Evolutionary conservation across 2,888 invertebrate genomes (phyloP), one percentile per base, ranked within the genome.

Genomic region (Agriopis aurantiaria): DNA sequence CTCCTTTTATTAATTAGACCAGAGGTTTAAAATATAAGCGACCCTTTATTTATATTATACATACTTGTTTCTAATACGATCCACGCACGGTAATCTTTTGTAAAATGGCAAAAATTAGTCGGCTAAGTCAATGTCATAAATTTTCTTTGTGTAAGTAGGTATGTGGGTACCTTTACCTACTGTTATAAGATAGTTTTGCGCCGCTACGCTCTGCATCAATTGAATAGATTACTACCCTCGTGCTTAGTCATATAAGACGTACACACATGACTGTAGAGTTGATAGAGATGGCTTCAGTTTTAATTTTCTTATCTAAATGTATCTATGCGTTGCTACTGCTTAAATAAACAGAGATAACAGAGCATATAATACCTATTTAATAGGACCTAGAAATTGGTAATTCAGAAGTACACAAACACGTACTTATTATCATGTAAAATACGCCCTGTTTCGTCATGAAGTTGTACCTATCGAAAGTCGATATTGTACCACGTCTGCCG

Each of bases 1-100:
- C 77, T 77, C 63, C 65, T 64, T 64, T 73, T 75, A 67, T 67
- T 74, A 78, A 75, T 77, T 79, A 75, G 73, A 75, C 72, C 74
- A 72, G 70, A 58, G 65, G 62, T 75, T 75, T 66, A 68, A 72
- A 33, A 64, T 68, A 70, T 69, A 68, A 65, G 61, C 72, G 73
- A 57, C 33, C 48, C 55, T 41, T 60, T 55, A 40, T 66, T 60
- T 55, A 40, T 57, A 52, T 40, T 51, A 17, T 53, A 41, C 65
- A 55, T 43, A 59, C 57, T 59, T 53, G 48, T 69, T 69, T 56
- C 73, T 17, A 56, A 45, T 17, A 43, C 51, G n/a, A 56, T 11
- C n/a, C 14, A 43, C 33, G 10, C 14, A 43, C 33, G 10, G 1
- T 65, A 46, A 53, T 41, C 45, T 46, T 52, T 45, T 59, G 41